Conservation (phyloP, 2,797 vertebrate genomes). For the Malurus splendens region DNA sequence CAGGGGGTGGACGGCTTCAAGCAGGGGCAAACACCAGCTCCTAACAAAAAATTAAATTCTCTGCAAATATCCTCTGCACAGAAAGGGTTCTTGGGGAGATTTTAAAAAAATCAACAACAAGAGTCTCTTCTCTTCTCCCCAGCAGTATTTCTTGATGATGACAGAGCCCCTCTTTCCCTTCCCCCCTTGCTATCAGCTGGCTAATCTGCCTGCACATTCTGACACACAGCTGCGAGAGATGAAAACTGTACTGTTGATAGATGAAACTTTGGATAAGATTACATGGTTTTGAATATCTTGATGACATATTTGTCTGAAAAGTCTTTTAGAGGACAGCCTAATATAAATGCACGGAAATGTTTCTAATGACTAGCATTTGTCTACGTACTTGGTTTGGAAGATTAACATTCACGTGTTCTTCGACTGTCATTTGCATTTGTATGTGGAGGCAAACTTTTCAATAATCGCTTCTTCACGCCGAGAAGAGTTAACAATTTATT, state of each 20-base stretch:
- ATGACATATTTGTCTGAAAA: conserved; percentile 86
- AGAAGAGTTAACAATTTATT: conserved; percentile 81
- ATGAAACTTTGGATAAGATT: conserved; percentile 85
- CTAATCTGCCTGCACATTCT: conserved; percentile 77
- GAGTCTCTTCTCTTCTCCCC: conserved; percentile 22
- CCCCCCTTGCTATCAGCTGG: conserved; percentile 76
- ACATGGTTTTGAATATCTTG: conserved; percentile 85
- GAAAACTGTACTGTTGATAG: conserved; percentile 80
- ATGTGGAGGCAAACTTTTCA: conserved; percentile 80
- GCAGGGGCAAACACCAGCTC: neutral
- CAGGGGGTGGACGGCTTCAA: neutral
- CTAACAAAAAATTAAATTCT: neutral
- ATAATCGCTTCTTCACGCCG: conserved; percentile 76
- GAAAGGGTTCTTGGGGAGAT: neutral
- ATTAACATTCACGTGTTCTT: conserved; percentile 78
- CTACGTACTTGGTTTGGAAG: conserved; percentile 78
- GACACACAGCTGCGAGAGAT: conserved; percentile 81
- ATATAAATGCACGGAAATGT: conserved; percentile 85
- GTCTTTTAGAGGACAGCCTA: conserved; percentile 85
- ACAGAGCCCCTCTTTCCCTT: conserved; percentile 62
- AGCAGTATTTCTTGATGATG: conserved; percentile 41
- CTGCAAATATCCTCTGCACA: neutral
- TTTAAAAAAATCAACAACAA: neutral
- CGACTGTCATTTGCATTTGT: conserved; percentile 81
- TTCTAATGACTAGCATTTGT: conserved; percentile 85